Conservation (phyloP, 2,888 invertebrate species). For the Acanthosepion esculentum region DNA sequence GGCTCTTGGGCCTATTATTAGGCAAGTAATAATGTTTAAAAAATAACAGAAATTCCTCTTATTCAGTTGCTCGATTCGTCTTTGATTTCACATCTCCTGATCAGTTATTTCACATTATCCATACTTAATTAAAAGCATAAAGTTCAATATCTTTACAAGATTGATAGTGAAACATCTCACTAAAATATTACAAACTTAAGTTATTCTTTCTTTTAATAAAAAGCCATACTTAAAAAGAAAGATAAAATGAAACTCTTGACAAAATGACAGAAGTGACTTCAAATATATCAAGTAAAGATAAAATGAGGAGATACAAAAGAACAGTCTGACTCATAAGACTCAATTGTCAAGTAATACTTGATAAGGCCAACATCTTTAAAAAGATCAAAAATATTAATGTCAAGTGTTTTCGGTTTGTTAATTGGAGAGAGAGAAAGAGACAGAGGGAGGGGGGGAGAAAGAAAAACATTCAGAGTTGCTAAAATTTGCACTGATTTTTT, state of each 20-base stretch:
- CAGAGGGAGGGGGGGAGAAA: no score
- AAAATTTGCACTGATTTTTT: neutral
- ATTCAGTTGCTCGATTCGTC: no score
- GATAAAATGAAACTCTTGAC: neutral
- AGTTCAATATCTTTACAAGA: no score
- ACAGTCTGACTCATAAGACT: neutral
- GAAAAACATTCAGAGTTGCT: neutral
- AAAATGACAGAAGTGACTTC: neutral
- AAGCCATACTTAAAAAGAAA: neutral
- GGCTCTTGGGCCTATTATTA: no score
- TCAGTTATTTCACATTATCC: no score
- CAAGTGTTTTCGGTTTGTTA: neutral
- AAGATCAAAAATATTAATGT: neutral
- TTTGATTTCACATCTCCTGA: no score
- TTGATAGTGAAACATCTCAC: no score
- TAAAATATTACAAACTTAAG: no score
- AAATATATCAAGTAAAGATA: neutral
- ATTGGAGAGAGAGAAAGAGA: neutral
- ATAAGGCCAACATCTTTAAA: neutral
- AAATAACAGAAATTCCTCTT: no score
- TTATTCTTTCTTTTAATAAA: neutral
- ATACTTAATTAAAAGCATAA: no score
- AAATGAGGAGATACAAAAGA: neutral
- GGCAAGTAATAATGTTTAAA: no score
- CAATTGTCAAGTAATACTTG: slow-evolving; percentile 23